Conservation (phyloP, 2,888 invertebrate genomes). For the Yponomeuta cagnagella region DNA sequence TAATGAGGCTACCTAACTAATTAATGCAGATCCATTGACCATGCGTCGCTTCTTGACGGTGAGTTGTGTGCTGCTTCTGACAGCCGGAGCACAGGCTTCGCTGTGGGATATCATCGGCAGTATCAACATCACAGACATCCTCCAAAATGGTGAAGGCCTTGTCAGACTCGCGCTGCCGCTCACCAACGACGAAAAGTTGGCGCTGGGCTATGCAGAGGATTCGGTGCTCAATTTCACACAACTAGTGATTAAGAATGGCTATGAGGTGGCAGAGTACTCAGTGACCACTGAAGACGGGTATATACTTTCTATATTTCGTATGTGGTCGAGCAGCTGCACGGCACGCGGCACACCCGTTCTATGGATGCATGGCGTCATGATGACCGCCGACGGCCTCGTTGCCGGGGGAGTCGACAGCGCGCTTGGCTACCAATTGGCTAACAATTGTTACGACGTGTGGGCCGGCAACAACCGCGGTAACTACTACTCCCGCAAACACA, state of each 20-base stretch:
- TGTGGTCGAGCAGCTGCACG: slow-evolving; percentile 1
- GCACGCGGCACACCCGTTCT: slow-evolving; percentile 9
- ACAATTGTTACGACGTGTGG: slow-evolving; percentile 81
- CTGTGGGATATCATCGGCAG: neutral
- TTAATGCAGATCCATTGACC: neutral
- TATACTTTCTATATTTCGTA: slow-evolving; percentile 7
- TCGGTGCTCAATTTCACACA: neutral
- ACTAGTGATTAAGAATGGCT: neutral
- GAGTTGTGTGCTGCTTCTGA: neutral
- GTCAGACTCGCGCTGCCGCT: slow-evolving; percentile 83
- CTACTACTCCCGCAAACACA: slow-evolving; percentile 75
- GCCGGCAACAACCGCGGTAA: slow-evolving; percentile 84
- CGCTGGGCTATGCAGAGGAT: slow-evolving; percentile 66
- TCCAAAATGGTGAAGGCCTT: slow-evolving; percentile 28
- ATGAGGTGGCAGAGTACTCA: neutral
- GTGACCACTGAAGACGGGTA: slow-evolving; percentile 16
- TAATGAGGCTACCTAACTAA: too few relatives aligned
- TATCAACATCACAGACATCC: slow-evolving; percentile 11
- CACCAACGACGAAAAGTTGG: slow-evolving; percentile 80
- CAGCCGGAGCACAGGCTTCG: neutral
- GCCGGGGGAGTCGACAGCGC: slow-evolving; percentile 8
- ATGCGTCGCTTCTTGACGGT: neutral
- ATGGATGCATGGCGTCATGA: slow-evolving; percentile 12
- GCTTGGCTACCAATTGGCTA: slow-evolving; percentile 66
- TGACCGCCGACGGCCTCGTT: slow-evolving; percentile 12